These are phyloP conservation scores for Hylaea fasciaria DNA, from an alignment of 2,888 invertebrate species.

Conservation along the genomic window DNA sequence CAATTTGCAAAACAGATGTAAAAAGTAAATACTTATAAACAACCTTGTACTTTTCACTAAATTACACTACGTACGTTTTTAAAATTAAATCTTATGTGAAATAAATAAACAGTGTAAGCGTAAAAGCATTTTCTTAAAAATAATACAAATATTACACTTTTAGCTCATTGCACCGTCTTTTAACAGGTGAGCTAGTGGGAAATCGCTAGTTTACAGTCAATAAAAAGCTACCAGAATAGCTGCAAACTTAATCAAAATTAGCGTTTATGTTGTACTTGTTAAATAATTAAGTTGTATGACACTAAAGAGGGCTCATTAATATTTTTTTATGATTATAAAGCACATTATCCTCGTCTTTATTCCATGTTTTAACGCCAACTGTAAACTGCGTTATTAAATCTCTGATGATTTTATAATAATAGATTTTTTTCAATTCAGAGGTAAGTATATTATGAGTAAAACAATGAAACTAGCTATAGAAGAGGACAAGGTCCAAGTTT, in stretches of 20 bases:
- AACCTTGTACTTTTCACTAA: constrained; percentile 30
- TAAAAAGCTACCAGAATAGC: constrained; percentile 15
- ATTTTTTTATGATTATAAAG: too few species aligned
- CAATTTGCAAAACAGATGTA: constrained; percentile 7
- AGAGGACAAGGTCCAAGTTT: too few species aligned
- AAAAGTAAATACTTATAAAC: constrained; percentile 20
- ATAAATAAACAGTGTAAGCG: constrained; percentile 30
- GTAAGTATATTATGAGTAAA: too few species aligned
- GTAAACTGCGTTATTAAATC: too few species aligned
- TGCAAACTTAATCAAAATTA: constrained; percentile 21
- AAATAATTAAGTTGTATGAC: not conserved
- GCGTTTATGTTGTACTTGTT: not conserved
- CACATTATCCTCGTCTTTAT: too few species aligned
- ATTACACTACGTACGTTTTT: constrained; percentile 8
- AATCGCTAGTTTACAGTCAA: too few species aligned
- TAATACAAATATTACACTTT: constrained; percentile 15
- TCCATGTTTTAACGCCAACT: too few species aligned
- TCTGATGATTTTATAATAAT: too few species aligned
- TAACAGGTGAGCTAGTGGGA: too few species aligned
- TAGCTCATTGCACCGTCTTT: constrained; percentile 1
- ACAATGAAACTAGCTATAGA: too few species aligned
- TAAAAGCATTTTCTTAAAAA: constrained; percentile 20
- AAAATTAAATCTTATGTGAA: constrained; percentile 9
- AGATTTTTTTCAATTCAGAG: too few species aligned
- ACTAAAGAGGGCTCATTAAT: too few species aligned